These are phyloP conservation scores for Morelia viridis DNA, from an alignment of 2,797 vertebrate species.

Conservation along the genomic window DNA sequence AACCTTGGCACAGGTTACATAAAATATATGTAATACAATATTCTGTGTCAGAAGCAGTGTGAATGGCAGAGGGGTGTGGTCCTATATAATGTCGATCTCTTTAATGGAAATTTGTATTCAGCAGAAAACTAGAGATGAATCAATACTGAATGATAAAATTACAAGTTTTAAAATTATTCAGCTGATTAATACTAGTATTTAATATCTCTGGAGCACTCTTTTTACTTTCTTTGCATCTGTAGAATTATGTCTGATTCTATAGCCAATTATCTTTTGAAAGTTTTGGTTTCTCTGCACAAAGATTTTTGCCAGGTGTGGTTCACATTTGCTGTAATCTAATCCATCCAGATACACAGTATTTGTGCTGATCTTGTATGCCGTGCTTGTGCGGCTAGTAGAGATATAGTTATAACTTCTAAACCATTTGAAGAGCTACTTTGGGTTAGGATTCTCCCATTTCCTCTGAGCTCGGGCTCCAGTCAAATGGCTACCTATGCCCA, in stretches of 20 bases:
- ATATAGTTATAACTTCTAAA: too few relatives aligned
- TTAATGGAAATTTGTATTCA: not conserved
- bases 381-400: not conserved
- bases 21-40: too few relatives aligned
- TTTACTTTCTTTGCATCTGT: not conserved
- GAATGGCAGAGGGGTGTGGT: not conserved
- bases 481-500: not conserved
- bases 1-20: too few relatives aligned
- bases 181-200: not conserved
- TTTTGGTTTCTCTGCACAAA: not conserved
- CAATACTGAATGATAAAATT: not conserved
- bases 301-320: too few relatives aligned
- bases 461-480: not conserved
- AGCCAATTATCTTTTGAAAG: slow-evolving; percentile 30
- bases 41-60: too few relatives aligned
- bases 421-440: not conserved
- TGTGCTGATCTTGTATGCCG: not conserved
- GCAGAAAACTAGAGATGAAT: too few relatives aligned
- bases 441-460: not conserved
- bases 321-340: too few relatives aligned
- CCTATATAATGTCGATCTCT: not conserved
- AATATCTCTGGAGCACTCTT: not conserved
- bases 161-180: not conserved
- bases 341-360: not conserved
- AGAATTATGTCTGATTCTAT: not conserved